Conservation (phyloP, 2,888 invertebrate species). For the Saturnia japonica region DNA sequence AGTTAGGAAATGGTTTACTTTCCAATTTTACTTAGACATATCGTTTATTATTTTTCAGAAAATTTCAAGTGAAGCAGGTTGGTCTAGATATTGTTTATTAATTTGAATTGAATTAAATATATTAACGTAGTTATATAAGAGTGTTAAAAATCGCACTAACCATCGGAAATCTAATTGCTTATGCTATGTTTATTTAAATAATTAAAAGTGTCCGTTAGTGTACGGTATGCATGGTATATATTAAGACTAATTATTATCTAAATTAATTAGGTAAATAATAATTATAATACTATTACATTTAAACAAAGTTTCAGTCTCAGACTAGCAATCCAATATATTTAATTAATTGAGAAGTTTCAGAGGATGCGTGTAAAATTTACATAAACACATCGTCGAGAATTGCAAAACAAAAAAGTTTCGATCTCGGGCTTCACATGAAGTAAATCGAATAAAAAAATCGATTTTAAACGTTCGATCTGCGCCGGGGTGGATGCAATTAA, state of each 20-base stretch:
- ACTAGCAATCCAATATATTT: constrained; percentile 30
- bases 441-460: constrained; percentile 79
- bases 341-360: constrained; percentile 80
- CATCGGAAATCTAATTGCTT: neutral
- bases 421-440: constrained; percentile 68
- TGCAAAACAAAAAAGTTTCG: constrained; percentile 67
- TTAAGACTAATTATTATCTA: too few species aligned
- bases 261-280: neutral
- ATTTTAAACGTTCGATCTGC: constrained; percentile 80
- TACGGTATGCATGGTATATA: too few species aligned
- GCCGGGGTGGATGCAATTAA: constrained; percentile 78
- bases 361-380: constrained; percentile 79
- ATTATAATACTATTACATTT: neutral
- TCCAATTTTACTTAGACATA: too few species aligned
- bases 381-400: constrained; percentile 76
- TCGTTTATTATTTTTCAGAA: too few species aligned
- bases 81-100: too few species aligned
- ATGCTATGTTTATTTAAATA: neutral
- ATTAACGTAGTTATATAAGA: neutral
- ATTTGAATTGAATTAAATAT: too few species aligned
- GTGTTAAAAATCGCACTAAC: neutral
- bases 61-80: too few species aligned
- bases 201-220: too few species aligned
- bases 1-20: too few species aligned
- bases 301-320: neutral